A percentile compares a stretch with the other conserved stretches of the same genome.
Conservation (phyloP, 2,797 vertebrate genomes). For the Poecilia wingei region DNA sequence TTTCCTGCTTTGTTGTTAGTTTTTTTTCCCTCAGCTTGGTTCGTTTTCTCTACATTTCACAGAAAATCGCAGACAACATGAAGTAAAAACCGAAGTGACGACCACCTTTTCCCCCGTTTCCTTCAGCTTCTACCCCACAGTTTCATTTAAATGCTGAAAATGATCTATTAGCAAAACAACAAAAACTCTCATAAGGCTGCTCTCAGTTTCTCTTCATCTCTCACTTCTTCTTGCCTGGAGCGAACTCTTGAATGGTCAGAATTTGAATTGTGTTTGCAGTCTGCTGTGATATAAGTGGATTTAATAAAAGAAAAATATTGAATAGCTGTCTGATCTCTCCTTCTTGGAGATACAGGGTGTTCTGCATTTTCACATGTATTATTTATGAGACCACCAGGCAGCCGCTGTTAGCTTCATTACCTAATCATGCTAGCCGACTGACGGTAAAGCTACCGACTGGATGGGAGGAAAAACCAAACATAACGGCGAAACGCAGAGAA, state of each 20-base stretch:
- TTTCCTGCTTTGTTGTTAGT: background rate
- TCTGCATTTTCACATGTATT: conserved; percentile 5
- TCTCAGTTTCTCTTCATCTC: conserved; percentile 2
- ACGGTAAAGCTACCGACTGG: background rate
- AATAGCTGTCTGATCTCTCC: conserved; percentile 23
- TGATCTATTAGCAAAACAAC: conserved; percentile 33
- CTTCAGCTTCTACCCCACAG: conserved; percentile 32
- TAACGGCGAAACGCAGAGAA: background rate
- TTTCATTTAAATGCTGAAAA: conserved; percentile 50
- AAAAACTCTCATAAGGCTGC: conserved; percentile 37
- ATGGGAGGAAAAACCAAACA: conserved; percentile 5
- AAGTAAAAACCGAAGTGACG: background rate
- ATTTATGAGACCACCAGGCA: conserved; percentile 9
- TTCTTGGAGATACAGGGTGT: conserved; percentile 10
- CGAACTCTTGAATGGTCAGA: conserved; percentile 25
- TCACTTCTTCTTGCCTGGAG: conserved; percentile 21
- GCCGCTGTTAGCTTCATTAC: conserved; percentile 3
- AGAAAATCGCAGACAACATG: background rate
- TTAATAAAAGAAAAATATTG: conserved; percentile 20
- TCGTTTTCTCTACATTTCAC: background rate
- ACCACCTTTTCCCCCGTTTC: conserved; percentile 54
- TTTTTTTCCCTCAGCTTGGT: background rate
- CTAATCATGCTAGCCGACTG: conserved; percentile 1
- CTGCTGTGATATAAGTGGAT: conserved; percentile 32
- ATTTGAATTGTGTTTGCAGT: conserved; percentile 37